Evolutionary conservation across 30 jellyfish, hydroid and myxozoan species (phyloP).

Genomic region (Aurelia aurita): DNA sequence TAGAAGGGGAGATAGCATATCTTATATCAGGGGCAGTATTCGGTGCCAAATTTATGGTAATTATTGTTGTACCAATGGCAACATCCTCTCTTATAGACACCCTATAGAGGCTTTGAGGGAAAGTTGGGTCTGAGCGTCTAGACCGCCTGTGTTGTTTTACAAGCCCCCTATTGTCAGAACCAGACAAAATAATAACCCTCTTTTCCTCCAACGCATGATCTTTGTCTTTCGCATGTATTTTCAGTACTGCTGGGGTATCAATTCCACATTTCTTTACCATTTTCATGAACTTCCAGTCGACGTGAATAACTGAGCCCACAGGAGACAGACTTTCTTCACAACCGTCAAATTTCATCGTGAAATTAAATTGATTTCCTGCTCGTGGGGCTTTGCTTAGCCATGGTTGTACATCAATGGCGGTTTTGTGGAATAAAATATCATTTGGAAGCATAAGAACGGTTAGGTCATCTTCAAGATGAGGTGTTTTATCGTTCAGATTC

Average conservation of each 20-base stretch:
- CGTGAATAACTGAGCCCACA: conserved; percentile 3
- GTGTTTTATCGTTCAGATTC: neutral
- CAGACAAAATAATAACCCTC: neutral
- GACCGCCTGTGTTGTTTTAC: conserved; percentile 16
- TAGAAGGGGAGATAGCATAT: conserved; percentile 57
- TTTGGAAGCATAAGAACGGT: conserved; percentile 38
- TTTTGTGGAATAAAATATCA: conserved; percentile 4
- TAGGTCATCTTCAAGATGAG: neutral
- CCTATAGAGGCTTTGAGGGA: conserved; percentile 23
- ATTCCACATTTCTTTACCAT: conserved; percentile 10
- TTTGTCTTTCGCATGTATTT: conserved; percentile 1
- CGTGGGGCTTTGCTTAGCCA: neutral
- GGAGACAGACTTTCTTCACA: neutral
- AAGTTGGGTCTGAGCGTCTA: conserved; percentile 44
- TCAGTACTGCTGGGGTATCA: conserved; percentile 1
- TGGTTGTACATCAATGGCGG: conserved; percentile 5
- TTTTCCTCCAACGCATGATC: conserved; percentile 10
- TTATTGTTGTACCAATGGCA: conserved; percentile 44
- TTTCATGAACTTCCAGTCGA: conserved; percentile 4
- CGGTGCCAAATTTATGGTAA: conserved; percentile 51
- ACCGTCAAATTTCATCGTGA: conserved; percentile 14
- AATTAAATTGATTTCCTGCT: neutral
- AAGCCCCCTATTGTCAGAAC: neutral
- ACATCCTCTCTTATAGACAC: conserved; percentile 49
- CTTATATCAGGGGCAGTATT: conserved; percentile 51